phyloP scores from a whole-genome alignment of 2,797 vertebrate species.

The Chelidonichthys spinosus region DNA sequence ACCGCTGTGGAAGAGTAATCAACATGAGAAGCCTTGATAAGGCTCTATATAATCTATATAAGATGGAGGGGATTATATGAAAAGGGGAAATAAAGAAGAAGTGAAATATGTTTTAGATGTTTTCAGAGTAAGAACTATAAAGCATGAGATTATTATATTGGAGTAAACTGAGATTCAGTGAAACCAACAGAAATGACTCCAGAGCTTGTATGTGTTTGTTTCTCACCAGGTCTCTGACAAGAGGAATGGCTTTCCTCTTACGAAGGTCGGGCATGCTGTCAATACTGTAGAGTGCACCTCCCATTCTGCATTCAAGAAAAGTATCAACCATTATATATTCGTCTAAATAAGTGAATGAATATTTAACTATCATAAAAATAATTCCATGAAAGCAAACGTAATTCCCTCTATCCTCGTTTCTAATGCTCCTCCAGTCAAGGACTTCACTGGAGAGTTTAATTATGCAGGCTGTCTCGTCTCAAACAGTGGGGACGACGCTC shows the following conservation, averaged over 20 bases:
- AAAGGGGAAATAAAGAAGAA: not conserved
- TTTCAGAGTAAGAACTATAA: slow-evolving; percentile 2
- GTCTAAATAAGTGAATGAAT: slow-evolving; percentile 3
- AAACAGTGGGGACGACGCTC: slow-evolving; percentile 41
- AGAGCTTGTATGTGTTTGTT: slow-evolving; percentile 20
- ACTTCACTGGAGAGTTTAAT: slow-evolving; percentile 45
- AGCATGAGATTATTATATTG: not conserved
- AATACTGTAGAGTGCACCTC: slow-evolving; percentile 96
- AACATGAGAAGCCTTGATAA: not conserved
- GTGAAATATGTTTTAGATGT: not conserved
- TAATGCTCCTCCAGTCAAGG: slow-evolving; percentile 24
- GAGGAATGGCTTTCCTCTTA: slow-evolving; percentile 95
- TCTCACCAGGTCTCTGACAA: slow-evolving; percentile 97
- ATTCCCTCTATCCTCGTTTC: slow-evolving; percentile 28
- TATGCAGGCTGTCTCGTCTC: slow-evolving; percentile 31
- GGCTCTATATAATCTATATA: too few species aligned
- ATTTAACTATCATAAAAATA: slow-evolving; percentile 11
- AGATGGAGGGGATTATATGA: not conserved
- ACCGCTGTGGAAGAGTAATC: slow-evolving; percentile 6
- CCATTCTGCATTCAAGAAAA: slow-evolving; percentile 86
- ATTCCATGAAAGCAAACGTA: slow-evolving; percentile 4
- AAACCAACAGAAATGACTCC: slow-evolving; percentile 6
- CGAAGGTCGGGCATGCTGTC: slow-evolving; percentile 99
- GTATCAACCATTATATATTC: slow-evolving; percentile 9
- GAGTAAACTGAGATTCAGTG: slow-evolving; percentile 11